Evolutionary conservation across 2,797 vertebrate genomes (phyloP), one percentile per base, ranked within the genome.

Genomic region (Perodicticus potto): DNA sequence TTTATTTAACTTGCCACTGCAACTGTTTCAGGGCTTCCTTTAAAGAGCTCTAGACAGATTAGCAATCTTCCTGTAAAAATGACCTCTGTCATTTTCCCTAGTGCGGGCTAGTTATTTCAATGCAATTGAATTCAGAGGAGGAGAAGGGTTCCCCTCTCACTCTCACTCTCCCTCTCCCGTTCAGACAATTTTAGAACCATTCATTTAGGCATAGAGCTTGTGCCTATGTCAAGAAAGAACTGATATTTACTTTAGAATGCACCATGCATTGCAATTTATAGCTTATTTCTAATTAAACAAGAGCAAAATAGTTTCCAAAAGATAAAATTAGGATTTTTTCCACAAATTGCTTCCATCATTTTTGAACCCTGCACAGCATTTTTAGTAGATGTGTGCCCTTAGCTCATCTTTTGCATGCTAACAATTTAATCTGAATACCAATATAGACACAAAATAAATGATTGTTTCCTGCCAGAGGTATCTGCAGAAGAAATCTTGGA

Each of bases 351-450:
- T 99, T 96, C 98, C 98, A 99, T 99, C 98, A 98, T 99, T 99
- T 99, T 99, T 98, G 98, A 99, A 99, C 98, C 98, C 98, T 97
- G 97, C 94, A 98, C 98, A 98, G 98, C 97, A 98, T 98, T 98
- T 98, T 98, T 98, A 98, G 98, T 98, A 98, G 98, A 98, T 98
- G 98, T 92, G 96, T 98, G 98, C 98, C 98, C 98, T 98, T 98
- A 98, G 98, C 97, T 98, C 98, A 98, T 98, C 98, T 98, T 98
- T 98, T 98, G 98, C 98, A 98, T 98, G 98, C 98, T 98, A 99
- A 99, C 99, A 99, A 99, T 99, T 99, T 99, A 99, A 99, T 99
- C 99, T 99, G 99, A 99, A 99, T 99, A 99, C 99, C 99, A 99
- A 99, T 99, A 99, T 99, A 99, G 99, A 99, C 99, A 99, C 99